Evolutionary conservation across 2,888 invertebrate species (phyloP), one percentile per base, ranked within the genome.

Genomic region (Hecatera dysodea): DNA sequence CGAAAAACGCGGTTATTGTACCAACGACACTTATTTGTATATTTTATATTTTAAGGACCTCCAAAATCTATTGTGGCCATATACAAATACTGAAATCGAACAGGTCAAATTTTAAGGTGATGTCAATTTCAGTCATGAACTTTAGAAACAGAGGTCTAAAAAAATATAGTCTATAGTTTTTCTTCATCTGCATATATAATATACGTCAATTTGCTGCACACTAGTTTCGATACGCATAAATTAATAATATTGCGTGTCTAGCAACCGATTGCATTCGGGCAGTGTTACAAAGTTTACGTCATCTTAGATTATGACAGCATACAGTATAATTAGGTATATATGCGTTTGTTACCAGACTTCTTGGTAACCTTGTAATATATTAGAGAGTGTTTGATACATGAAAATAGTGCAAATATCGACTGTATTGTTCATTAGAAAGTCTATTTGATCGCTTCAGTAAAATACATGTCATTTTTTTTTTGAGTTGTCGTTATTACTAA

Each of bases 281-380:
- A 67, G 64, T 69, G 65, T 75, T 75, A 84, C 69, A 66, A 46
- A 65, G 53, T 75, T 76, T 84, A 82, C 85, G 76, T 84, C 85
- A 84, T 29, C 57, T 53, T 42, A 62, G 52, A 67, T 66, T 76
- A 72, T 59, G 63, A 66, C 80, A 76, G 63, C 67, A 65, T 65
- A 69, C 63, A 56, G 65, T 46, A n/a, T n/a, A n/a, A n/a, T n/a
- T n/a, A n/a, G n/a, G n/a, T n/a, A 39, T 60, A 61, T 63, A 44
- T 70, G 63, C 46, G 33, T 80, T 70, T 75, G 65, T 62, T 74
- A 70, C 68, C 67, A 78, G 70, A 69, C 69, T 72, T 77, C 72
- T 82, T 74, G 50, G 57, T 81, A 72, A 83, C 83, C 83, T 83
- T 83, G 83, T 72, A 56, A 68, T 63, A 74, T 74, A 65, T 82